Conservation (phyloP, 1,140 invertebrate species). For the Vanessa atalanta region DNA sequence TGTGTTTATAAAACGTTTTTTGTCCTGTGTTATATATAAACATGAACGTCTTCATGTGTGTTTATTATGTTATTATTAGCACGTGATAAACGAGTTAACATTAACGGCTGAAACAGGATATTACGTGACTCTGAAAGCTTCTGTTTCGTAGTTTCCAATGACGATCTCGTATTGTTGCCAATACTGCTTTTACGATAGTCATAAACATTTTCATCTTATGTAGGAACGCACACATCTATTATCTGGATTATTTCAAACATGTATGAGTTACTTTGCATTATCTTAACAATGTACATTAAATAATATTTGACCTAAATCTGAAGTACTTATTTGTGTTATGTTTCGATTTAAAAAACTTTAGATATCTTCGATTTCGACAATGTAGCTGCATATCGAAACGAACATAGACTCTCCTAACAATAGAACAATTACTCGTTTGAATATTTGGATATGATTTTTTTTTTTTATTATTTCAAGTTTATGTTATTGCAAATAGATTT, state of each 20-base stretch:
- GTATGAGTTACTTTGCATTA: not conserved
- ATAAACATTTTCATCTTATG: conserved; percentile 21
- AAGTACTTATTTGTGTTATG: not conserved
- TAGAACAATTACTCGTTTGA: too few relatives aligned
- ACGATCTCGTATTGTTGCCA: conserved; percentile 29
- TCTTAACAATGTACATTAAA: not conserved
- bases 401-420: too few relatives aligned
- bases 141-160: conserved; percentile 15
- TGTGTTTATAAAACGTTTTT: conserved; percentile 25
- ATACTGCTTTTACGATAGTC: conserved; percentile 42
- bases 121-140: conserved; percentile 44
- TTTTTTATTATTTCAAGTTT: too few relatives aligned
- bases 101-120: conserved; percentile 41
- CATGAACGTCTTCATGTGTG: conserved; percentile 10
- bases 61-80: conserved; percentile 21
- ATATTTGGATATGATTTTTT: too few relatives aligned
- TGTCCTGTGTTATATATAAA: conserved; percentile 15
- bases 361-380: too few relatives aligned
- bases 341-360: too few relatives aligned
- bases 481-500: too few relatives aligned
- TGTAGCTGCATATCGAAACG: too few relatives aligned
- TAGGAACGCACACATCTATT: not conserved
- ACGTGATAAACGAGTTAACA: conserved; percentile 31
- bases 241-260: not conserved
- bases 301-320: not conserved